A percentile compares a stretch with the other conserved stretches of the same genome.
phyloP scores from a whole-genome alignment of 2,113 vertebrate genomes.

The Blennius ocellaris region DNA sequence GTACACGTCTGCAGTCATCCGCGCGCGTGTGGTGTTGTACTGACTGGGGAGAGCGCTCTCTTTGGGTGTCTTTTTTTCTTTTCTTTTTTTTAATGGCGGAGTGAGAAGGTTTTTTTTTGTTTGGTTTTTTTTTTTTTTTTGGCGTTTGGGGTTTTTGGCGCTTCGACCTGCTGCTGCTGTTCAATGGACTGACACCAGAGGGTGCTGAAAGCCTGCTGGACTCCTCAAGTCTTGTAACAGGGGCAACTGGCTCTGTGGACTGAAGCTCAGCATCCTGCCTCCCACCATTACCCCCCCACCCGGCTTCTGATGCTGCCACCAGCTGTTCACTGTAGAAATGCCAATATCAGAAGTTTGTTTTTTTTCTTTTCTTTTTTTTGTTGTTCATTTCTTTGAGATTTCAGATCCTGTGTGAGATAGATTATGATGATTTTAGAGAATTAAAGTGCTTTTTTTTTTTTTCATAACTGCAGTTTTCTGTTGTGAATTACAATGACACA shows the following conservation, averaged over 20 bases:
- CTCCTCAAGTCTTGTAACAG: constrained; percentile 24
- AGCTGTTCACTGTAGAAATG: constrained; percentile 98
- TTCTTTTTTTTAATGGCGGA: constrained; percentile 10
- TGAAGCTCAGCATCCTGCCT: constrained; percentile 42
- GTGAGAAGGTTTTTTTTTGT: constrained; percentile 27
- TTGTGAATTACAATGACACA: constrained; percentile 3
- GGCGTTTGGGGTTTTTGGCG: no score
- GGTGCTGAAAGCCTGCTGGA: constrained; percentile 41
- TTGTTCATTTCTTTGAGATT: constrained; percentile 77
- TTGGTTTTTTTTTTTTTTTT: constrained; percentile 27
- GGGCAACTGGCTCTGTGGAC: constrained; percentile 44
- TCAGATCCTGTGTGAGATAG: constrained; percentile 76
- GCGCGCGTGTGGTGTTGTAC: constrained; percentile 16
- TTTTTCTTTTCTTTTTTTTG: constrained; percentile 66
- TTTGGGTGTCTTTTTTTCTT: constrained; percentile 14
- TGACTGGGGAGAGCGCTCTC: constrained; percentile 33
- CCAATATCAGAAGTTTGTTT: constrained; percentile 89
- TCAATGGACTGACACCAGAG: constrained; percentile 67
- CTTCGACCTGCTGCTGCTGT: constrained; percentile 71
- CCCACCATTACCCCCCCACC: constrained; percentile 1
- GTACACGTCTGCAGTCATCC: constrained; percentile 42
- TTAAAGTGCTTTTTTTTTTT: constrained; percentile 77
- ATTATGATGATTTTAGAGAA: constrained; percentile 79
- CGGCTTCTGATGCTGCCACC: constrained; percentile 90
- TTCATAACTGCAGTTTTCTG: constrained; percentile 68